Evolutionary conservation across 30 jellyfish, hydroid and myxozoan genomes (phyloP), one percentile per base, ranked within the genome.

Genomic region (Chrysaora quinquecirrha): DNA sequence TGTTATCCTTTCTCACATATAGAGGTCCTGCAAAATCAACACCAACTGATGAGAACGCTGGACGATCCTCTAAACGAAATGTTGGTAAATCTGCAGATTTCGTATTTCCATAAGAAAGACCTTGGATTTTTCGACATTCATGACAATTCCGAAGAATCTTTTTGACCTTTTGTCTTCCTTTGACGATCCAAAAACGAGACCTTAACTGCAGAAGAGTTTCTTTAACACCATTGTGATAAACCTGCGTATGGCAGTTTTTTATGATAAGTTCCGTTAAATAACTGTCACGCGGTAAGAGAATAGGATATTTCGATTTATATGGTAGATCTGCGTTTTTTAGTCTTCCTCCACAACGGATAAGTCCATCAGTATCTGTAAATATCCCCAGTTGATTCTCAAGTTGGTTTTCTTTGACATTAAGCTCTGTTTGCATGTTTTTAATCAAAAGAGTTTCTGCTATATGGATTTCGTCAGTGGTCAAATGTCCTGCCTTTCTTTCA

Each of bases 321-420:
- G 49, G 68, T 23, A 56, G 30, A 60, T 29, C 46, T 33, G 75
- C 18, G 71, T 49, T 74, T 24, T 32, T 56, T 12, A 49, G 30
- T 3, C 86, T 25, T 20, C 86, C 86, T 12, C 18, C 3, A 50
- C 86, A 74, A 23, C 86, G 86, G 22, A 74, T 48, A 27, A 74
- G 33, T 21, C 86, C 86, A 1, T 27, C 30, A 18, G 28, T 34
- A 22, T 74, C 86, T 38, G 25, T 54, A 18, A 10, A 14, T 43
- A 12, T 49, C 18, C 78, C 78, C 49, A 76, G 78, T 24, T 58
- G 78, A n/a, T 56, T 20, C 78, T 60, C 23, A 16, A 56, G 2
- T 16, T 76, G 29, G 10, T n/a, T 16, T 48, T 28, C 31, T 24
- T 75, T 52, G 16, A 54, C 78, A n/a, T 19, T 25, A 19, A 76